Conservation (phyloP, 2,797 vertebrate genomes). For the Poecilia velifera region DNA sequence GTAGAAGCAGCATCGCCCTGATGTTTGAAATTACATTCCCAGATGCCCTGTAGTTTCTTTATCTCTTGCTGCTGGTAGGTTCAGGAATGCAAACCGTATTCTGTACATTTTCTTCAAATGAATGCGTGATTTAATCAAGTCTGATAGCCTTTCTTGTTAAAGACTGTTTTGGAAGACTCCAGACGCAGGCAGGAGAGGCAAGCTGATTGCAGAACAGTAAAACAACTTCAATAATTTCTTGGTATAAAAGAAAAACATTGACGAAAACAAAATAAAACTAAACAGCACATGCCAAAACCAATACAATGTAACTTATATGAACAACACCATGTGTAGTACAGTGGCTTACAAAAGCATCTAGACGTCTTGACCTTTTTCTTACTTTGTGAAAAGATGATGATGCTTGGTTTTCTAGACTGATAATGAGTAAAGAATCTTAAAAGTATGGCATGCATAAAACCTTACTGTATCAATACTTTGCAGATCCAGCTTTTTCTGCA, state of each 20-base stretch:
- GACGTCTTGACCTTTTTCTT: not conserved
- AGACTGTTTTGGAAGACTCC: not conserved
- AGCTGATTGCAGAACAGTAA: not conserved
- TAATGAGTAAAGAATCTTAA: not conserved
- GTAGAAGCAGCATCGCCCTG: slow-evolving; percentile 16
- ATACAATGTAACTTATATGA: not conserved
- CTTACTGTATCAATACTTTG: not conserved
- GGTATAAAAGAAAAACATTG: not conserved
- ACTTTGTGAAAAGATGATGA: not conserved
- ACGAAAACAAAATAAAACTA: no score
- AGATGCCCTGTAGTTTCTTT: slow-evolving; percentile 22
- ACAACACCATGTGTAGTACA: not conserved
- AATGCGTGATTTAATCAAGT: not conserved
- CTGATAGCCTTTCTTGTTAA: not conserved
- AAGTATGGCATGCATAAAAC: not conserved
- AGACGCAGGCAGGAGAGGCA: not conserved
- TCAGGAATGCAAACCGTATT: not conserved
- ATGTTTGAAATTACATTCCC: slow-evolving; percentile 5
- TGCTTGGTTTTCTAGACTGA: not conserved
- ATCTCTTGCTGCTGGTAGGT: not conserved
- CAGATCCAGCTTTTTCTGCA: not conserved
- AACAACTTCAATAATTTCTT: not conserved
- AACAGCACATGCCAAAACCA: not conserved
- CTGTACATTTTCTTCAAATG: not conserved
- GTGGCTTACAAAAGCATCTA: not conserved